Evolutionary conservation across 2,113 vertebrate genomes (phyloP).

Genomic region (Mormyrus lacerda): DNA sequence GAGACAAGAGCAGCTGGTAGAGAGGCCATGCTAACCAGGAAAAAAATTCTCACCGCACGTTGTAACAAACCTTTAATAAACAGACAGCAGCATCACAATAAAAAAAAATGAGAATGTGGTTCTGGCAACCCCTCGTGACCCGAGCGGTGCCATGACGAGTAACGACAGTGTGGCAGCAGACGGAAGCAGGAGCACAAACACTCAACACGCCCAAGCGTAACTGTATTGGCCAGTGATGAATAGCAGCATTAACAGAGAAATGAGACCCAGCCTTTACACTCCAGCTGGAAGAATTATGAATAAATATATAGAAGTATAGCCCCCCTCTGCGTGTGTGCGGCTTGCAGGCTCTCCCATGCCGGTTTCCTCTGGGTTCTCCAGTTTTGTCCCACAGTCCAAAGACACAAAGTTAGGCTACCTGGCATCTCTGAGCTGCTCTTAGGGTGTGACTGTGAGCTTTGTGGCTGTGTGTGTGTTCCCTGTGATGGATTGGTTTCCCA

Average conservation of each 20-base stretch:
- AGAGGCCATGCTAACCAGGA: neutral
- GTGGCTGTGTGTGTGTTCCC: neutral
- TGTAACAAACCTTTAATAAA: constrained; percentile 59
- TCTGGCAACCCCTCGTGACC: constrained; percentile 39
- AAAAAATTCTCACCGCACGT: constrained; percentile 25
- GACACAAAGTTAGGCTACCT: neutral
- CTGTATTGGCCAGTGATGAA: neutral
- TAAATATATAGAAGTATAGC: neutral
- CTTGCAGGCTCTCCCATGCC: neutral
- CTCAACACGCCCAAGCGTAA: neutral
- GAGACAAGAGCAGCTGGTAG: neutral
- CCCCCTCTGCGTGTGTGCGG: neutral
- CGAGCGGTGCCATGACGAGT: constrained; percentile 45
- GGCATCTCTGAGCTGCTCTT: neutral
- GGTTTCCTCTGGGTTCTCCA: neutral
- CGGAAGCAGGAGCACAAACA: neutral
- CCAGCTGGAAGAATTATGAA: neutral
- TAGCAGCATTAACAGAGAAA: neutral
- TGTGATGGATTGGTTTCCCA: neutral
- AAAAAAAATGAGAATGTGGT: constrained; percentile 40
- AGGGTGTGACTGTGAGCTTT: neutral
- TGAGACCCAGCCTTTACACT: neutral
- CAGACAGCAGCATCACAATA: constrained; percentile 58
- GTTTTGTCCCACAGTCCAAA: neutral
- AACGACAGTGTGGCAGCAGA: constrained; percentile 32